Evolutionary conservation across 2,797 vertebrate genomes (phyloP), one percentile per base, ranked within the genome.

Genomic region (Thaleichthys pacificus): DNA sequence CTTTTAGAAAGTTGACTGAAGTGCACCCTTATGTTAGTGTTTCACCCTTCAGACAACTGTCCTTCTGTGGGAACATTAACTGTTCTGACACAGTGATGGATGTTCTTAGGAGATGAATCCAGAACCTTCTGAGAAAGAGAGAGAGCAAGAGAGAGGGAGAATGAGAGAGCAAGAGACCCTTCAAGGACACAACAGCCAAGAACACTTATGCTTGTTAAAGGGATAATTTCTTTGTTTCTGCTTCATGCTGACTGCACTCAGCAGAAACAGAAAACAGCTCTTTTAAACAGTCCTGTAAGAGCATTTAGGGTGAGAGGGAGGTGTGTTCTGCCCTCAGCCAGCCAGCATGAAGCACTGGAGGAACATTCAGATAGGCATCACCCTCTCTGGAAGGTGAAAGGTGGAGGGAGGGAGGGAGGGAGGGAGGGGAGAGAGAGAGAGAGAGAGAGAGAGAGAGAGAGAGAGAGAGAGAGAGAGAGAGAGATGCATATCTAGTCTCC

Each of bases 141-240:
- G 64, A 65, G 66, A 42, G 57, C 24, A 22, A 69, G 64, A 74
- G 73, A 70, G 71, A 67, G 71, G 57, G 64, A 65, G 65, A 51
- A 72, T 70, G 54, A 77, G 51, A 60, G 56, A 71, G 70, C 72
- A 75, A 76, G 68, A 56, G 51, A 56, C 51, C 51, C 71, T 75
- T 76, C 78, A 77, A 78, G 80, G 47, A 58, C 70, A 66, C 77
- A 74, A 80, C 84, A 89, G 90, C 87, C 80, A 90, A 83, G 76
- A 86, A 77, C 85, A 89, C 85, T 89, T 90, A 86, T 61, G 81
- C 85, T 70, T 42, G 68, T 87, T 88, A 87, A 89, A 84, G 74
- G 85, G 85, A 88, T 89, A 81, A 90, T 90, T 87, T 90, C 88
- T 88, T 79, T 84, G 81, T 88, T 90, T 91, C 81, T 81, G 80